phyloP scores from a whole-genome alignment of 2,888 invertebrate genomes.

The Steinernema scapterisci region DNA sequence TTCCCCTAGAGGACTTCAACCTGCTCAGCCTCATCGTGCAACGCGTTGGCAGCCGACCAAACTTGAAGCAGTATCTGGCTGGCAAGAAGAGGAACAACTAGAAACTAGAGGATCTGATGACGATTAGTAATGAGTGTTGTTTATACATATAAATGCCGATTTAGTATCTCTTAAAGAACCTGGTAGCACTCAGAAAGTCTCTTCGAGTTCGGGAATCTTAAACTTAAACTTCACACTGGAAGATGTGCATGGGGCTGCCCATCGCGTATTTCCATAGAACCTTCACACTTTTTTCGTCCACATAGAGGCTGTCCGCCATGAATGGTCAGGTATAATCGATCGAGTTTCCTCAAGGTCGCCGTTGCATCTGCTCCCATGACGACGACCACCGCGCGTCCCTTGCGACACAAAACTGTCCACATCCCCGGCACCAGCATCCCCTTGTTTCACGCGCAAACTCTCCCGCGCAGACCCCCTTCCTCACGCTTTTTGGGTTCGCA shows the following conservation, averaged over 20 bases:
- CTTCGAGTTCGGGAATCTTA: too few species aligned
- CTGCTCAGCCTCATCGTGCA: neutral
- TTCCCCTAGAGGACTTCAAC: slow-evolving; percentile 10
- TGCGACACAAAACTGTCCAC: slow-evolving; percentile 17
- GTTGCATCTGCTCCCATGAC: slow-evolving; percentile 13
- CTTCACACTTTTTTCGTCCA: too few species aligned
- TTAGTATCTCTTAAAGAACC: too few species aligned
- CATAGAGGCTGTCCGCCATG: neutral
- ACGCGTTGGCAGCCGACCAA: slow-evolving; percentile 5
- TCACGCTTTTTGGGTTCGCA: neutral
- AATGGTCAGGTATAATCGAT: slow-evolving; percentile 23
- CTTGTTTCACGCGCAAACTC: slow-evolving; percentile 11
- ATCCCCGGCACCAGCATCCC: neutral
- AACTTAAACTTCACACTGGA: too few species aligned
- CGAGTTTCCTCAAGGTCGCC: slow-evolving; percentile 25
- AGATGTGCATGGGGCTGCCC: too few species aligned
- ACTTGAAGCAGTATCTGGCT: slow-evolving; percentile 6
- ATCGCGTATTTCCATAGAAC: too few species aligned
- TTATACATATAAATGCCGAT: too few species aligned
- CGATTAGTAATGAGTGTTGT: too few species aligned
- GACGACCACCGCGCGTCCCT: slow-evolving; percentile 3
- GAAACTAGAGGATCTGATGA: neutral
- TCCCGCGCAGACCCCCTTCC: neutral
- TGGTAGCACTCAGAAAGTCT: too few species aligned
- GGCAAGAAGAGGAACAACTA: slow-evolving; percentile 15